Percentiles rank a stretch among this genome's conserved stretches.
Evolutionary conservation across 1,140 invertebrate species (phyloP).

Genomic region (Calliphora vicina): DNA sequence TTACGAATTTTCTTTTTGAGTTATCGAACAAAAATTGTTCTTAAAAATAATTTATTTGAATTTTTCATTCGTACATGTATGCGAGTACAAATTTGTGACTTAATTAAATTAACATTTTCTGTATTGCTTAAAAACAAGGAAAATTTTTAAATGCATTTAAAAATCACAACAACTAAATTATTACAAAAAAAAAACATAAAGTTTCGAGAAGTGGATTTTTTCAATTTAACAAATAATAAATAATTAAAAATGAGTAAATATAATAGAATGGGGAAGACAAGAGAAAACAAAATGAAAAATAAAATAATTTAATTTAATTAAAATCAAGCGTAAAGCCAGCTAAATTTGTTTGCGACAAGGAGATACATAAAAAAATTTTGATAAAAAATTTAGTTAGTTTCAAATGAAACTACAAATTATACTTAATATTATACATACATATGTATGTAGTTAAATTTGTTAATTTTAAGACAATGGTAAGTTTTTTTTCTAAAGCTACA

Average conservation of each 20-base stretch:
- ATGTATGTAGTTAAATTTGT: no score
- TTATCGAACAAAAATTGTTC: background rate
- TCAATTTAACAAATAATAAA: background rate
- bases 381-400: no score
- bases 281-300: background rate
- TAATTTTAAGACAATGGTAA: no score
- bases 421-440: no score
- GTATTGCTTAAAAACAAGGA: background rate
- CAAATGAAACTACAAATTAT: no score
- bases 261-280: background rate
- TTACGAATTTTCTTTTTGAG: no score
- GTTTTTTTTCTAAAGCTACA: no score
- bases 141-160: background rate
- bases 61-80: background rate
- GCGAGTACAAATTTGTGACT: background rate
- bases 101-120: background rate
- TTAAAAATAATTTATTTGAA: background rate
- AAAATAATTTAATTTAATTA: background rate
- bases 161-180: background rate
- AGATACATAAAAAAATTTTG: no score
- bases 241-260: background rate
- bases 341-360: no score
- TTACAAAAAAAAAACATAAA: background rate
- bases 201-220: background rate
- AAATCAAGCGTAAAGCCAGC: no score